Base-by-base conservation (phyloP, 2,113 vertebrate species). In the Trachemys scripta region DNA sequence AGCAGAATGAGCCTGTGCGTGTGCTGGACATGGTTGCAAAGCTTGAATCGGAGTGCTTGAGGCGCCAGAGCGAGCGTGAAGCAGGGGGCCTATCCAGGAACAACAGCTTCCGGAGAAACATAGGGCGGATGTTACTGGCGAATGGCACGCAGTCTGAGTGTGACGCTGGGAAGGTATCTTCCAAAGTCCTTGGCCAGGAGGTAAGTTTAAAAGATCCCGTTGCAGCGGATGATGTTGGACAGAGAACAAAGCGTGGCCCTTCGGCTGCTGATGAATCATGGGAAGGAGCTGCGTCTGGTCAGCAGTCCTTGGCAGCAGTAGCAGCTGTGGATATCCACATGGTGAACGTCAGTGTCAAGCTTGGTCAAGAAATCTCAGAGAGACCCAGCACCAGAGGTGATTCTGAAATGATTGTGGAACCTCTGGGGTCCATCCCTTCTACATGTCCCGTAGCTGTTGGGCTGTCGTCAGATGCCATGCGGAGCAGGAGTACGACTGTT, bases 1-100 rank as follows among this genome's bases (percentile, higher is more conserved):
- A 98, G 80, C 98, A 98, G 96, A 92, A 93, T 0, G 99, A 99
- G 91, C 98, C 98, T 0, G 84, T 99, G 90, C 97, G 98, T 0
- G 99, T 99, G 89, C 98, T 99, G 22, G 99, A 99, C 97, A 99
- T 99, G 99, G 99, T 99, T 85, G 99, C 99, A 51, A 98, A 92
- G 98, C 97, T 99, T 90, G 99, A 99, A 96, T 99, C 99, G 0
- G 99, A 99, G 96, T 99, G 99, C 96, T 97, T 99, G 97, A 98
- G 96, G 96, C 98, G 97, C 10, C 99, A 98, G 96, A 97, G 97
- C 49, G 97, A 98, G 81, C 97, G 98, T 0, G 98, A 99, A 25
- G 97, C 97, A 0, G 99, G 98, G 17, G 96, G 98, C 8, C 98
- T 99, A 49, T 99, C 99, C 0, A 42, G 97, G 20, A 99, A 96